Conservation (phyloP, 92 coral and sea anemone genomes). For the Porites rus region DNA sequence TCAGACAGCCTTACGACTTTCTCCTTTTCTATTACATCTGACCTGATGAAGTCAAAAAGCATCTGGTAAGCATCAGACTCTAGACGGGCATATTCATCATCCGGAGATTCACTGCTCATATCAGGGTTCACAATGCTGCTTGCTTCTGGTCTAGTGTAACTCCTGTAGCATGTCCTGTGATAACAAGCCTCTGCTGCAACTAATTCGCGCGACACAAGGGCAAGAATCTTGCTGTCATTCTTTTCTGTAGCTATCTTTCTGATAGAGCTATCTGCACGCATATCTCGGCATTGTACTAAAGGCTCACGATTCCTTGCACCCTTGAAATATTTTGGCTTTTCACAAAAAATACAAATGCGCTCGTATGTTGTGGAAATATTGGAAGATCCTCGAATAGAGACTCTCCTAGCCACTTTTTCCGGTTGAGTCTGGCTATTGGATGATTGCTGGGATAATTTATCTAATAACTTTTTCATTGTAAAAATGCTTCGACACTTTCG, state of each 20-base stretch:
- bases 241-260: conserved; percentile 47
- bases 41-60: conserved; percentile 55
- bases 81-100: conserved; percentile 50
- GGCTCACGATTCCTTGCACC: conserved; percentile 58
- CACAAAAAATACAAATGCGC: conserved; percentile 62
- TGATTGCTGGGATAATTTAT: conserved; percentile 41
- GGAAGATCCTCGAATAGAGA: conserved; percentile 56
- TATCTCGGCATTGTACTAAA: conserved; percentile 58
- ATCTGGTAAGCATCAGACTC: conserved; percentile 55
- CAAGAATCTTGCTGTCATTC: conserved; percentile 52
- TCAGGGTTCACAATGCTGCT: conserved; percentile 18
- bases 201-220: conserved; percentile 60
- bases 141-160: conserved; percentile 56
- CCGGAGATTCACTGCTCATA: conserved; percentile 30
- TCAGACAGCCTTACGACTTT: conserved; percentile 48
- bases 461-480: conserved; percentile 68
- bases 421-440: conserved; percentile 17
- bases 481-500: conserved; percentile 66
- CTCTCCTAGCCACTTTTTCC: conserved; percentile 24
- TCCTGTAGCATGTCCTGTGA: conserved; percentile 59
- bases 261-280: conserved; percentile 44
- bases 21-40: conserved; percentile 49
- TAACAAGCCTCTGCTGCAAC: conserved; percentile 70
- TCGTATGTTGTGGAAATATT: conserved; percentile 48
- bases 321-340: conserved; percentile 59